Conservation (phyloP, 2,888 invertebrate species). For the Stenolophus ochropezus region DNA sequence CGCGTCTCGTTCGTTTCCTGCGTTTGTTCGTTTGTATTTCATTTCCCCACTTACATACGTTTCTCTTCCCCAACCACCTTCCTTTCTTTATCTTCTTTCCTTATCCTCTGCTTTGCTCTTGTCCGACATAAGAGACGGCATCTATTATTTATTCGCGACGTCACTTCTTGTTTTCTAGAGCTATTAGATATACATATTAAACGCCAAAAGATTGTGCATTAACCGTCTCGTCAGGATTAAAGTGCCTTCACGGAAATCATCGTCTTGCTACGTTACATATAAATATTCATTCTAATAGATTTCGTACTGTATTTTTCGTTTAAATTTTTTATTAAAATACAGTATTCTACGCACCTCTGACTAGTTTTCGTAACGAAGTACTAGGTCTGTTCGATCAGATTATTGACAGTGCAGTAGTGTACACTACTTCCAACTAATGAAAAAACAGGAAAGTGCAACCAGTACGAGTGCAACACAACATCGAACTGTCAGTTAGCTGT, state of each 20-base stretch:
- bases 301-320: too few relatives aligned
- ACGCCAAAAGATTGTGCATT: constrained; percentile 48
- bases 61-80: constrained; percentile 27
- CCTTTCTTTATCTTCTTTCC: constrained; percentile 23
- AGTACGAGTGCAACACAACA: too few relatives aligned
- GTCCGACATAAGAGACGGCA: constrained; percentile 48
- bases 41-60: constrained; percentile 44
- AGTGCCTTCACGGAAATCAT: constrained; percentile 12
- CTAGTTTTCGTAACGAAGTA: too few relatives aligned
- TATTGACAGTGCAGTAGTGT: too few relatives aligned
- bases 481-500: too few relatives aligned
- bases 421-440: too few relatives aligned
- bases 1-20: constrained; percentile 9
- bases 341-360: too few relatives aligned
- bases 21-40: constrained; percentile 38
- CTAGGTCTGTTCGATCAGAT: too few relatives aligned
- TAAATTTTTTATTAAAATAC: too few relatives aligned
- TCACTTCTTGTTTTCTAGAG: constrained; percentile 52
- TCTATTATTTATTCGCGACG: constrained; percentile 56
- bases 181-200: constrained; percentile 55
- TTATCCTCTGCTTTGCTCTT: background rate
- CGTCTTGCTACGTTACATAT: background rate
- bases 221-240: constrained; percentile 35
- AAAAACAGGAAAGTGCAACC: too few relatives aligned
- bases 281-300: background rate